These are phyloP conservation scores for Beroe ovata DNA, from an alignment of 37 sponge, comb jelly and placozoan species.

Conservation along the genomic window DNA sequence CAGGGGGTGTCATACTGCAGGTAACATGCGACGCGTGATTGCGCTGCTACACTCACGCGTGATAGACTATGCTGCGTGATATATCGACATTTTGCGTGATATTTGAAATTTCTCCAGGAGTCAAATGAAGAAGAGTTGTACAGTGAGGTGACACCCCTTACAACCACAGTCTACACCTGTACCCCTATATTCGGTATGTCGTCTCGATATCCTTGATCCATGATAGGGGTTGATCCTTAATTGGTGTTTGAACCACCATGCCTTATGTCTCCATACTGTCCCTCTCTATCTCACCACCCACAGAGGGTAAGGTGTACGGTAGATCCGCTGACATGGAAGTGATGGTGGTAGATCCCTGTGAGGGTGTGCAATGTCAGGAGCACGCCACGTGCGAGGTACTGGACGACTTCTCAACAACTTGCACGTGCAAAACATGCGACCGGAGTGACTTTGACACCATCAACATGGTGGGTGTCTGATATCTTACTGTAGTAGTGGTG, in stretches of 20 bases:
- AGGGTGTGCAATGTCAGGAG: conserved; percentile 33
- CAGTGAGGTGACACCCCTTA: neutral
- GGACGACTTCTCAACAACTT: conserved; percentile 20
- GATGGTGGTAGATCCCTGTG: conserved; percentile 12
- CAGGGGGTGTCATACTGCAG: neutral
- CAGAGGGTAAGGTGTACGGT: conserved; percentile 4
- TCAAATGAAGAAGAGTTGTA: neutral
- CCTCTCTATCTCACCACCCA: neutral
- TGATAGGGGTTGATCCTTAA: too few species aligned
- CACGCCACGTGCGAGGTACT: conserved; percentile 12
- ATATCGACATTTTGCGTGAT: too few species aligned
- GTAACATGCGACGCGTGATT: too few species aligned
- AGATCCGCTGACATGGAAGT: neutral
- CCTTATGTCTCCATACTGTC: neutral
- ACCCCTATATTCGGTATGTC: neutral
- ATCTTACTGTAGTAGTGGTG: too few species aligned
- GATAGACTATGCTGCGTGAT: too few species aligned
- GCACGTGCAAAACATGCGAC: conserved; percentile 29
- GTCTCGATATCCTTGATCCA: neutral
- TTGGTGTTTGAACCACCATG: too few species aligned
- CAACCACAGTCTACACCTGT: neutral
- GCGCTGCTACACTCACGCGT: too few species aligned
- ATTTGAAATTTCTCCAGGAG: too few species aligned
- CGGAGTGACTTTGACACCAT: neutral
- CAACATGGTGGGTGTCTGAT: neutral